Conservation (phyloP, 2,888 invertebrate species). For the Sesia apiformis region DNA sequence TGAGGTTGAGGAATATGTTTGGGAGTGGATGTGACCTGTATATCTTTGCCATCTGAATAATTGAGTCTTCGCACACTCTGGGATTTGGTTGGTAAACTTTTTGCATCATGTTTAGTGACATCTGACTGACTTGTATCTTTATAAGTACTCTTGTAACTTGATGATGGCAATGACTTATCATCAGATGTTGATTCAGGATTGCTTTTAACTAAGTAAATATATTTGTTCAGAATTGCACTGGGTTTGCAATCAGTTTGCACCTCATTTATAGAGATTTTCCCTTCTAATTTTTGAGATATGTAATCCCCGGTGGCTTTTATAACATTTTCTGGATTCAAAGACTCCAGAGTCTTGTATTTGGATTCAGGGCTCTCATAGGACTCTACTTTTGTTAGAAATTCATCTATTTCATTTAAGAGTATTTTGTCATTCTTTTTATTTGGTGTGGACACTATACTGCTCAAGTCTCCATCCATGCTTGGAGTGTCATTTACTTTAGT, state of each 20-base stretch:
- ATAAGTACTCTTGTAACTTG: background rate
- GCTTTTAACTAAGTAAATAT: slow-evolving; percentile 60
- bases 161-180: slow-evolving; percentile 5
- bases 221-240: slow-evolving; percentile 52
- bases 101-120: slow-evolving; percentile 1
- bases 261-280: slow-evolving; percentile 29
- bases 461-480: slow-evolving; percentile 67
- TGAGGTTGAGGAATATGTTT: slow-evolving; percentile 28
- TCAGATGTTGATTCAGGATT: slow-evolving; percentile 23
- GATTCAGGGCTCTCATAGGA: slow-evolving; percentile 53
- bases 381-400: slow-evolving; percentile 62
- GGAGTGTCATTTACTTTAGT: slow-evolving; percentile 30
- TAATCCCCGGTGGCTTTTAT: slow-evolving; percentile 60
- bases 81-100: slow-evolving; percentile 26
- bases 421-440: slow-evolving; percentile 61
- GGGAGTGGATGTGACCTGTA: slow-evolving; percentile 61
- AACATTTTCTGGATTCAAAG: slow-evolving; percentile 41
- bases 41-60: slow-evolving; percentile 48
- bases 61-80: slow-evolving; percentile 48
- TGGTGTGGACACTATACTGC: slow-evolving; percentile 61
- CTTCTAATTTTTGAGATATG: slow-evolving; percentile 45
- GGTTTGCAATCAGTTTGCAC: slow-evolving; percentile 42
- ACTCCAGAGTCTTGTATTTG: slow-evolving; percentile 31
- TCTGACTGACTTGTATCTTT: background rate
- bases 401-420: slow-evolving; percentile 63